Percentiles rank a stretch among this genome's conserved stretches.
Conservation (phyloP, 2,888 invertebrate genomes). For the Vesta saturnalis region DNA sequence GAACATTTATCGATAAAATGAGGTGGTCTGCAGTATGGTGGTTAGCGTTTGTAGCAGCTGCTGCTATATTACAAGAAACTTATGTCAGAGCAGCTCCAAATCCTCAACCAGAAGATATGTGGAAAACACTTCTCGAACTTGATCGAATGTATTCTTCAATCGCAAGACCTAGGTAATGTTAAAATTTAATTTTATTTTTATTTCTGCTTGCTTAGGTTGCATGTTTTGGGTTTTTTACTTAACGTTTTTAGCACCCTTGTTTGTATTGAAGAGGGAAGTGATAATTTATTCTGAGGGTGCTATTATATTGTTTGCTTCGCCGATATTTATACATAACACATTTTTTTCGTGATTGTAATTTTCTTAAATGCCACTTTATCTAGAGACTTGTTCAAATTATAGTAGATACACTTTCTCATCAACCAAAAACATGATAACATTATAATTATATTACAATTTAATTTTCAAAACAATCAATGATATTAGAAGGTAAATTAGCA, state of each 20-base stretch:
- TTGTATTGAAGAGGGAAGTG: neutral
- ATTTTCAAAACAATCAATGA: no score
- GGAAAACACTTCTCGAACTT: slow-evolving; percentile 47
- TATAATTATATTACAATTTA: no score
- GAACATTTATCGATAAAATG: slow-evolving; percentile 42
- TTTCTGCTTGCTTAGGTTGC: slow-evolving; percentile 6
- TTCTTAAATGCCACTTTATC: no score
- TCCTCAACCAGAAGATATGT: slow-evolving; percentile 47
- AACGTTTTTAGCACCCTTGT: neutral
- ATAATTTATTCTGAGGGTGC: no score
- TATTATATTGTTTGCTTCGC: no score
- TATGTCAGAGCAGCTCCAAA: slow-evolving; percentile 45
- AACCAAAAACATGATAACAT: no score
- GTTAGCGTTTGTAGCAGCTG: slow-evolving; percentile 50
- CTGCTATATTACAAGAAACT: slow-evolving; percentile 43
- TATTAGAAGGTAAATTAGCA: no score
- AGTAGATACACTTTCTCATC: no score
- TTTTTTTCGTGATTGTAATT: no score
- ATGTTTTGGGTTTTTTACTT: slow-evolving; percentile 1
- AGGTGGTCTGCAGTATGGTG: slow-evolving; percentile 54
- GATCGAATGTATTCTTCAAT: slow-evolving; percentile 50
- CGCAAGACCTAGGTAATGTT: slow-evolving; percentile 49
- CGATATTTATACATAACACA: no score
- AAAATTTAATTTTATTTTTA: slow-evolving; percentile 1
- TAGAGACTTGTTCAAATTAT: no score